Evolutionary conservation across 1,140 invertebrate species (phyloP), one percentile per base, ranked within the genome.

Genomic region (Propsilocerus akamusi): DNA sequence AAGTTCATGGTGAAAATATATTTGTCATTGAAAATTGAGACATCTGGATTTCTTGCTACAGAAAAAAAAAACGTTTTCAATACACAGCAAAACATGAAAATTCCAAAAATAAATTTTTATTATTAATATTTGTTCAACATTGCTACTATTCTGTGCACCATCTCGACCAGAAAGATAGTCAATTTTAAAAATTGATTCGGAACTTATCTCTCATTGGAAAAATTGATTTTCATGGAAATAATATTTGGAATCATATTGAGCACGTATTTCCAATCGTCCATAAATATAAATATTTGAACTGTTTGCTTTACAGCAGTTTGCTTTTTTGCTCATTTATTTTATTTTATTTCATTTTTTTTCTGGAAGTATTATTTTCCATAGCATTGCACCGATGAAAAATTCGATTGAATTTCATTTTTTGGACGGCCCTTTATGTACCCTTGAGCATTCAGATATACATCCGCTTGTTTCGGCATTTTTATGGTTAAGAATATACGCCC

Each of bases 281-380:
- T 41, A 41, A 41, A 41, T 41, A 41, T 41, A 41, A 41, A 41
- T 41, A 41, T 41, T 41, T 41, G 34, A 41, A 41, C 34, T 41
- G 17, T 41, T 20, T 41, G 34, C 17, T 41, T 5, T 10, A 17
- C 4, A 12, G 14, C 28, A 10, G 14, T 30, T 30, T 30, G 10
- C 14, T 30, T 30, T 7, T 7, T 30, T 30, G 11, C 28, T 41
- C 17, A 17, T 41, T 17, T 41, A 17, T 41, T 41, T 41, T 17
- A 20, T 20, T 41, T 41, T 41, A 41, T 8, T 11, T 11, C 10
- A 30, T 30, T 4, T 30, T 30, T 30, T 6, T 6, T 30, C n/a
- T 30, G 10, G 10, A n/a, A n/a, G 10, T 11, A 30, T 30, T 30
- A 12, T 30, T n/a, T 12, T 30, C 28, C 11, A 30, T 30, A 12